Conservation (phyloP, 37 sponge, comb jelly and placozoan species). For the Ianthella basta region DNA sequence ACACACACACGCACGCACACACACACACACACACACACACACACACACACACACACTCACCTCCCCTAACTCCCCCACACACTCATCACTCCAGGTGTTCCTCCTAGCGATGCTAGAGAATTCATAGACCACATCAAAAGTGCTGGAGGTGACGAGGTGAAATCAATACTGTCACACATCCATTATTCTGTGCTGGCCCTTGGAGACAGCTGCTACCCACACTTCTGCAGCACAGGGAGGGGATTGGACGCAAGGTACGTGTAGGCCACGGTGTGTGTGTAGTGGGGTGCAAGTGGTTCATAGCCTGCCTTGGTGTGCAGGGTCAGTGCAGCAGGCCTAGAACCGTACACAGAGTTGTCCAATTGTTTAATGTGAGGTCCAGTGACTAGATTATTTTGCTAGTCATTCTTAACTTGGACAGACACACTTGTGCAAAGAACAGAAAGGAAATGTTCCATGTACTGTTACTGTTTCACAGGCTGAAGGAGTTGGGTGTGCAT, state of each 20-base stretch:
- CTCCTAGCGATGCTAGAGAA: constrained; percentile 44
- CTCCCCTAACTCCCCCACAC: background rate
- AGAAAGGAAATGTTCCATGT: background rate
- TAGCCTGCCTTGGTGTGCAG: too few species aligned
- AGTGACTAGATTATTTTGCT: too few species aligned
- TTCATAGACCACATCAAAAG: constrained; percentile 50
- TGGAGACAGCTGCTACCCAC: constrained; percentile 68
- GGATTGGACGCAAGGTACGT: constrained; percentile 56
- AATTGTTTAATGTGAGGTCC: too few species aligned
- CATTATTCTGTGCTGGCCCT: constrained; percentile 61
- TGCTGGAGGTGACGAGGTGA: background rate
- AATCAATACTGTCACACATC: constrained; percentile 16
- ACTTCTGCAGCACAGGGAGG: constrained; percentile 52
- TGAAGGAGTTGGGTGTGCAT: background rate
- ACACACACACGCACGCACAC: too few species aligned
- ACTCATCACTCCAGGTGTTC: constrained; percentile 41
- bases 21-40: too few species aligned
- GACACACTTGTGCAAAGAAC: background rate
- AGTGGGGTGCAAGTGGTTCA: too few species aligned
- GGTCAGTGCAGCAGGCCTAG: too few species aligned
- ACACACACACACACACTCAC: too few species aligned
- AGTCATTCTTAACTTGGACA: too few species aligned
- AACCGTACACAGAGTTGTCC: too few species aligned
- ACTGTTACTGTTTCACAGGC: too few species aligned
- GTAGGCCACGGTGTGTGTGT: background rate